Evolutionary conservation across 2,797 vertebrate genomes (phyloP).

Genomic region (Darevskia nairensis): DNA sequence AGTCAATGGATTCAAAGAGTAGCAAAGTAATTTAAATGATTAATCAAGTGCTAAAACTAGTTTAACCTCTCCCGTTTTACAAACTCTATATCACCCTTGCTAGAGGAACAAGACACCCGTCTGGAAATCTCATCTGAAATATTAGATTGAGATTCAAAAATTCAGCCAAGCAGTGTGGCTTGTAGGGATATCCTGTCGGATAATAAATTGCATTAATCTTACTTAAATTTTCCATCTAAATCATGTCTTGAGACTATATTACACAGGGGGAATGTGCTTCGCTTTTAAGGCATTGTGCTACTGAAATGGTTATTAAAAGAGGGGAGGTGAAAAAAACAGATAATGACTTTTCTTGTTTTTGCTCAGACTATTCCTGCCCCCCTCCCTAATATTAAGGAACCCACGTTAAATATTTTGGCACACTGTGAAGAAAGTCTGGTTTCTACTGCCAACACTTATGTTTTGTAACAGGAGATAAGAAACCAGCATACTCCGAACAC

Average conservation of each 20-base stretch:
- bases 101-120: conserved; percentile 90
- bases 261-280: conserved; percentile 74
- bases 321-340: conserved; percentile 39
- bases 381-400: conserved; percentile 61
- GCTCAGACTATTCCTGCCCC: conserved; percentile 66
- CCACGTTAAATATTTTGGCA: conserved; percentile 66
- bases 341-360: conserved; percentile 70
- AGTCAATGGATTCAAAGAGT: conserved; percentile 78
- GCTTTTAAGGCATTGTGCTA: conserved; percentile 81
- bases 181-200: conserved; percentile 97
- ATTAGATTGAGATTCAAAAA: conserved; percentile 84
- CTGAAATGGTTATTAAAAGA: conserved; percentile 82
- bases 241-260: conserved; percentile 79
- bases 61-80: conserved; percentile 85
- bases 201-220: conserved; percentile 96
- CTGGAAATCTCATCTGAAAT: conserved; percentile 98
- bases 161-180: conserved; percentile 87
- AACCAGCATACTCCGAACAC: conserved; percentile 45
- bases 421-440: conserved; percentile 56
- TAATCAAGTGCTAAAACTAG: conserved; percentile 86
- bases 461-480: conserved; percentile 63
- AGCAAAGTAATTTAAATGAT: conserved; percentile 83
- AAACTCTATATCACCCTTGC: conserved; percentile 92
- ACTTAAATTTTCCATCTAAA: conserved; percentile 89
- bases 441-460: conserved; percentile 40